Percentiles rank a stretch among this genome's conserved stretches.
phyloP scores from a whole-genome alignment of 2,797 vertebrate species.

The Hemitrygon akajei region DNA sequence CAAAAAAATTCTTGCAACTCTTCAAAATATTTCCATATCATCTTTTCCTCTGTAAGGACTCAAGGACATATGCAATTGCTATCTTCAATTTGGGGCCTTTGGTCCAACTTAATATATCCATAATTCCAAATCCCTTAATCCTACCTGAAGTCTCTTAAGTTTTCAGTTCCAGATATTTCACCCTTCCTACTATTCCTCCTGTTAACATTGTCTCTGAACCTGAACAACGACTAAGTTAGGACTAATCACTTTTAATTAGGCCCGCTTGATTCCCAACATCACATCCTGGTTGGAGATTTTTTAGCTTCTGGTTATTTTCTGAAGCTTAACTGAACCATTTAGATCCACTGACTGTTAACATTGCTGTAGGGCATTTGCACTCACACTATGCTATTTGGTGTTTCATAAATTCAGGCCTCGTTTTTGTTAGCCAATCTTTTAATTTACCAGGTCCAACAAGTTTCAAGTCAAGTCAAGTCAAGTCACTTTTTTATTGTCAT shows the following conservation, averaged over 20 bases:
- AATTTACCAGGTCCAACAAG: neutral
- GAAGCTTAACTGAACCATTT: neutral
- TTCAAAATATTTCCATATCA: neutral
- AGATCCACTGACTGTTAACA: neutral
- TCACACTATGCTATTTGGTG: neutral
- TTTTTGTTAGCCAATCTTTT: neutral
- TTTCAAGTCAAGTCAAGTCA: too few species aligned
- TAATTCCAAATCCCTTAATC: neutral
- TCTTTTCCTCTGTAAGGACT: neutral
- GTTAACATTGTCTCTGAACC: neutral
- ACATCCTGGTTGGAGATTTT: neutral
- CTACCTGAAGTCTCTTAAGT: neutral
- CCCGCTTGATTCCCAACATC: neutral
- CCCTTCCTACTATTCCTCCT: neutral
- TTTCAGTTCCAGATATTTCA: neutral
- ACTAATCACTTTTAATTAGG: neutral
- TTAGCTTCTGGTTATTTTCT: neutral
- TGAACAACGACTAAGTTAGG: neutral
- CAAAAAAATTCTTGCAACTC: neutral
- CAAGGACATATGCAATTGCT: slow-evolving; percentile 8
- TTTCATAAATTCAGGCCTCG: neutral
- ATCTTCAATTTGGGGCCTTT: neutral
- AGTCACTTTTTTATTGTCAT: too few species aligned
- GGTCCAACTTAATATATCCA: neutral
- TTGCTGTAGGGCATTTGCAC: neutral